Percentiles rank a stretch among this genome's conserved stretches.
Conservation (phyloP, 2,113 vertebrate species). For the Syngnathus floridae region DNA sequence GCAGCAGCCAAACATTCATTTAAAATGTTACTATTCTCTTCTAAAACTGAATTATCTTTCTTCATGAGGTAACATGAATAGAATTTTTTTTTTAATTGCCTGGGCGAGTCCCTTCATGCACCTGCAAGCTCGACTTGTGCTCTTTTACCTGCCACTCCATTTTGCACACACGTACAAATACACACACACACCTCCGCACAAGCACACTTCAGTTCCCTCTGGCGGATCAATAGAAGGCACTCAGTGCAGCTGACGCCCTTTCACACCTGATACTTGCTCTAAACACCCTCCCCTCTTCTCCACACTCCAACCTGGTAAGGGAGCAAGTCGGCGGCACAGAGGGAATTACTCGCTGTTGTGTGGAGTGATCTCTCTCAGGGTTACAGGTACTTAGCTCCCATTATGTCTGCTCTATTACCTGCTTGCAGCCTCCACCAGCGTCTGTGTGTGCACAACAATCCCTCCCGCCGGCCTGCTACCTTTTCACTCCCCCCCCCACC, state of each 20-base stretch:
- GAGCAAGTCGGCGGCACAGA: conserved; percentile 74
- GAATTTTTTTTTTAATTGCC: background rate
- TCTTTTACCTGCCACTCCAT: conserved; percentile 68
- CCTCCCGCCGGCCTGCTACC: conserved; percentile 34
- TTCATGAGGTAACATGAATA: background rate
- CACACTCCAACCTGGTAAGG: conserved; percentile 65
- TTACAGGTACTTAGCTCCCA: conserved; percentile 95
- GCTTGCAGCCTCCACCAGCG: conserved; percentile 62
- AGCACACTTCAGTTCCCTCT: conserved; percentile 34
- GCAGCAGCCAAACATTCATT: too few relatives aligned
- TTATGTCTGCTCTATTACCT: conserved; percentile 90
- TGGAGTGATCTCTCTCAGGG: conserved; percentile 79
- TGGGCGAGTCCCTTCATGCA: background rate
- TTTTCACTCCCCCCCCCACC: conserved; percentile 66
- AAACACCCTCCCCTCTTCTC: conserved; percentile 35
- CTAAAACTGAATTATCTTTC: background rate
- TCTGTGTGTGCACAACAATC: conserved; percentile 72
- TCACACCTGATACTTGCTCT: conserved; percentile 76
- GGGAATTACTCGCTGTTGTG: conserved; percentile 80
- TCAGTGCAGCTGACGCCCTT: conserved; percentile 75
- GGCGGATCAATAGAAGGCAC: conserved; percentile 82
- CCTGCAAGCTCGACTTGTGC: conserved; percentile 13
- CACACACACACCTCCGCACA: conserved; percentile 11
- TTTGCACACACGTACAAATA: conserved; percentile 53
- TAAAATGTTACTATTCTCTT: background rate